Percentiles rank a stretch among this genome's conserved stretches.
These are phyloP conservation scores for Propsilocerus akamusi DNA, from an alignment of 1,140 invertebrate species.

Conservation along the genomic window DNA sequence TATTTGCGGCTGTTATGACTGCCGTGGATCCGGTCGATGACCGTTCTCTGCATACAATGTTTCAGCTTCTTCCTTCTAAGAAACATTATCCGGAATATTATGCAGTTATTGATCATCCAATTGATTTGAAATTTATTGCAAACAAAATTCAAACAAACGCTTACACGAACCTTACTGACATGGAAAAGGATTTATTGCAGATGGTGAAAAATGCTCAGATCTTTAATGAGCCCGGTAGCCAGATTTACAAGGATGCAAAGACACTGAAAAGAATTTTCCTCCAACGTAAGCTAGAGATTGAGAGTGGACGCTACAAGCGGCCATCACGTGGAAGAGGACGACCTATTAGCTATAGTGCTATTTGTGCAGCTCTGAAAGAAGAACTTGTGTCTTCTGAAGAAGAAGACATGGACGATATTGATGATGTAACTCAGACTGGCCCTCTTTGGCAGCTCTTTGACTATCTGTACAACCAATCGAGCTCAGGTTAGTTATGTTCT, in stretches of 20 bases:
- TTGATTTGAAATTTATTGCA: conserved; percentile 88
- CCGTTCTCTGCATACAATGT: conserved; percentile 58
- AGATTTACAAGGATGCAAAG: conserved; percentile 93
- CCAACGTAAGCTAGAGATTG: conserved; percentile 27
- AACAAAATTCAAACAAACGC: conserved; percentile 72
- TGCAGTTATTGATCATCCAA: conserved; percentile 84
- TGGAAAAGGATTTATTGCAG: conserved; percentile 79
- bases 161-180: conserved; percentile 53
- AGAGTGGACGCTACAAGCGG: conserved; percentile 21
- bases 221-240: conserved; percentile 92
- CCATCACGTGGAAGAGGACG: conserved; percentile 13
- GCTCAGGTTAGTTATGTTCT: conserved; percentile 8
- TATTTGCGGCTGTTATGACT: conserved; percentile 65
- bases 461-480: conserved; percentile 25
- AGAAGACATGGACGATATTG: conserved; percentile 21
- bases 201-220: conserved; percentile 91
- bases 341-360: conserved; percentile 1
- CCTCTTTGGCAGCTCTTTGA: conserved; percentile 33
- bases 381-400: conserved; percentile 17
- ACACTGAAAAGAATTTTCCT: conserved; percentile 50
- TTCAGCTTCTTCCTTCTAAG: conserved; percentile 79
- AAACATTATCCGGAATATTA: conserved; percentile 94
- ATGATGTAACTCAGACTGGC: conserved; percentile 23
- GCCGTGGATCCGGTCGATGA: conserved; percentile 60
- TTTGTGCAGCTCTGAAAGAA: conserved; percentile 16